Conservation (phyloP, 1,140 invertebrate genomes). For the Cyrtorhinus lividipennis region DNA sequence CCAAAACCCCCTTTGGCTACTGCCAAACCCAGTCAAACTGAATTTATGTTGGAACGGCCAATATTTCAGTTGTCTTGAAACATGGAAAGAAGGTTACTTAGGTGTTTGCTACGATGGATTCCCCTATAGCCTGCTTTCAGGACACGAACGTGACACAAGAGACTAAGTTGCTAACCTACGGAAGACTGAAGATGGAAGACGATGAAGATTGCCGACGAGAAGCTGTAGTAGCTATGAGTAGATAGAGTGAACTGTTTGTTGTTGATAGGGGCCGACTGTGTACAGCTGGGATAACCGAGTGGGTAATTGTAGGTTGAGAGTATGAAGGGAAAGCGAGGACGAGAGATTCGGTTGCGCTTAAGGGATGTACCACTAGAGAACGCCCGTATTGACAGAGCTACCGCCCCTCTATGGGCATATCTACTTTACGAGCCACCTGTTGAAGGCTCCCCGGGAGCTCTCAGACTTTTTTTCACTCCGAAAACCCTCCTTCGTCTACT, state of each 20-base stretch:
- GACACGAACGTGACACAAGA: too few relatives aligned
- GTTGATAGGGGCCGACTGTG: constrained; percentile 8
- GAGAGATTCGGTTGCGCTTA: background rate
- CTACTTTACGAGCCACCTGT: constrained; percentile 19
- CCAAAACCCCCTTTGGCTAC: too few relatives aligned
- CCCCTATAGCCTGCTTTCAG: too few relatives aligned
- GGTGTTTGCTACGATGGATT: too few relatives aligned
- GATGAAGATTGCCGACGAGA: too few relatives aligned
- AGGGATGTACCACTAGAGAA: constrained; percentile 12
- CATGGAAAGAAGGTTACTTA: too few relatives aligned
- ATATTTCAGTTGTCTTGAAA: too few relatives aligned
- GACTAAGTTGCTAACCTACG: too few relatives aligned
- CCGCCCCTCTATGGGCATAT: constrained; percentile 11
- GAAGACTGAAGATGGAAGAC: too few relatives aligned
- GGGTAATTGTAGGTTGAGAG: constrained; percentile 16
- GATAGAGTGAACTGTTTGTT: constrained; percentile 13
- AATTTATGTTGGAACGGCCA: too few relatives aligned
- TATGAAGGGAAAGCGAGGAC: background rate
- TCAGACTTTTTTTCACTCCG: background rate
- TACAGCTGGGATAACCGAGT: constrained; percentile 13
- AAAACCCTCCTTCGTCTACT: background rate
- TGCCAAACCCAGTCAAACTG: too few relatives aligned
- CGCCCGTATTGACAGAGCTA: constrained; percentile 10
- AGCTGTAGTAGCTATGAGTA: background rate
- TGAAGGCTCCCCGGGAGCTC: background rate